Evolutionary conservation across 2,888 invertebrate species (phyloP).

Genomic region (Luffia ferchaultella): DNA sequence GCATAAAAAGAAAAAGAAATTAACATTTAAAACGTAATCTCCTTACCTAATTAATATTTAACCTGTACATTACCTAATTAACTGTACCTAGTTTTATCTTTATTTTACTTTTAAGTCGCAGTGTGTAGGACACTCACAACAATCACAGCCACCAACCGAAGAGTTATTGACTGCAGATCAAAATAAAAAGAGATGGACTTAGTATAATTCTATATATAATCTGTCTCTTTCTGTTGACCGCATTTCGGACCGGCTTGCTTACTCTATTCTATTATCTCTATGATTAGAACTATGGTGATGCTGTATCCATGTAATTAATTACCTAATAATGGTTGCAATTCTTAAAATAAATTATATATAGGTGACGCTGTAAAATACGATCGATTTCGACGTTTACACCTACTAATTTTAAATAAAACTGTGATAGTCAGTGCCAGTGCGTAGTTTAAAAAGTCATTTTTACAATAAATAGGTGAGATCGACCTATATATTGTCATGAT

Average conservation of each 20-base stretch:
- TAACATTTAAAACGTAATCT: no score
- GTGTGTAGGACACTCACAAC: no score
- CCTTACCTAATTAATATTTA: no score
- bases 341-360: background rate
- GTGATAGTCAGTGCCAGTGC: constrained; percentile 12
- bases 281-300: background rate
- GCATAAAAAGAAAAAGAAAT: no score
- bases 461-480: background rate
- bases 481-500: background rate
- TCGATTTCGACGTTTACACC: background rate
- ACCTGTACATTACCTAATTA: no score
- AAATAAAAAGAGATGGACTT: no score
- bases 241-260: background rate
- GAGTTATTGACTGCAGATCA: no score
- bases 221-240: no score
- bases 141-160: no score
- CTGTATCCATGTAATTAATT: background rate
- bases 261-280: background rate
- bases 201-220: no score
- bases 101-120: no score
- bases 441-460: background rate
- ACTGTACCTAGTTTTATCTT: no score
- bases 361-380: background rate
- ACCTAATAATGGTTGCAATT: background rate
- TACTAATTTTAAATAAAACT: constrained; percentile 3